Conservation (phyloP, 2,113 vertebrate genomes). For the Rhinichthys klamathensis region DNA sequence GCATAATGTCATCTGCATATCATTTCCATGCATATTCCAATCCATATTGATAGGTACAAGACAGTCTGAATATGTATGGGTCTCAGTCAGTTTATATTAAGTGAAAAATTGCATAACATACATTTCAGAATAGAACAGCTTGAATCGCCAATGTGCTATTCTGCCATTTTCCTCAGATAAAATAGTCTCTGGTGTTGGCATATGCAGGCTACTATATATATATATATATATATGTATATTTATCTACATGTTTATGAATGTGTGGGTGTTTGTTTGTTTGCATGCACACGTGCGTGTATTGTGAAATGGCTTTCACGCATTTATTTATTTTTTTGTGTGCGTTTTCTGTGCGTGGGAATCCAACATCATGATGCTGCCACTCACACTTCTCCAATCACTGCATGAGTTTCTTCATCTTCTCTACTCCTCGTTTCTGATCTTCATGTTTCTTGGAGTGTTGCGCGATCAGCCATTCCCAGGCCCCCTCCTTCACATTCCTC, state of each 20-base stretch:
- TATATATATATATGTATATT: background rate
- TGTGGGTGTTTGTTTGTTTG: slow-evolving; percentile 16
- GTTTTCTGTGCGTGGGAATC: slow-evolving; percentile 1
- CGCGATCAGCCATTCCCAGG: slow-evolving; percentile 13
- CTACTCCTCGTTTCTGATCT: background rate
- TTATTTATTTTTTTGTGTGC: background rate
- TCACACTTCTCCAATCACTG: slow-evolving; percentile 4
- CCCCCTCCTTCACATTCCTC: slow-evolving; percentile 32
- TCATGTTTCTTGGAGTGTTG: slow-evolving; percentile 26
- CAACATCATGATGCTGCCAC: slow-evolving; percentile 3
- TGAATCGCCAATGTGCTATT: background rate
- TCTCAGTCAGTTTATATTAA: background rate
- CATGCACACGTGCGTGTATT: background rate
- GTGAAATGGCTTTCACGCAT: background rate
- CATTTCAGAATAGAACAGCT: slow-evolving; percentile 6
- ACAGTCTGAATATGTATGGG: background rate
- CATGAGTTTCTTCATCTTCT: background rate
- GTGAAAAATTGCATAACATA: background rate
- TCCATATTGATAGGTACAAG: too few relatives aligned
- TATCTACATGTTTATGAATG: background rate
- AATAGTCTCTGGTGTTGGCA: background rate
- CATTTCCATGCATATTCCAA: too few relatives aligned
- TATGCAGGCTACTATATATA: background rate
- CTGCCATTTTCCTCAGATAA: background rate
- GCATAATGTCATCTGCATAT: too few relatives aligned